These are phyloP conservation scores for Phalacrocorax brasilianus DNA, from an alignment of 2,113 vertebrate species.

Conservation along the genomic window DNA sequence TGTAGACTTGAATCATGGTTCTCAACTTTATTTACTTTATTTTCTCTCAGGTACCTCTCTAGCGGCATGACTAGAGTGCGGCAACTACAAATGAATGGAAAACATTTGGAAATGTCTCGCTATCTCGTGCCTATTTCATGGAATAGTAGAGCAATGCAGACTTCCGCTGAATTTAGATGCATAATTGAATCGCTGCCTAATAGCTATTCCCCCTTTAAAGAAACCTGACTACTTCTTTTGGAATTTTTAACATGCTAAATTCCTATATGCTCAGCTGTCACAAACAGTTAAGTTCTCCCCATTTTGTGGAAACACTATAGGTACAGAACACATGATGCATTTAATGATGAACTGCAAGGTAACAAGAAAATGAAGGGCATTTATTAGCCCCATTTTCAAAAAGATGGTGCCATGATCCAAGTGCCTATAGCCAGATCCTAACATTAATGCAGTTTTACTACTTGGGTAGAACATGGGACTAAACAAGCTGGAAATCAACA, in stretches of 20 bases:
- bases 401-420: background rate
- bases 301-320: background rate
- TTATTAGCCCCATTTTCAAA: background rate
- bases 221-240: background rate
- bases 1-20: background rate
- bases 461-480: background rate
- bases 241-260: background rate
- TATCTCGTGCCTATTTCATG: background rate
- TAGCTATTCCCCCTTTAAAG: background rate
- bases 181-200: background rate
- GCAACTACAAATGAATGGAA: background rate
- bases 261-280: background rate
- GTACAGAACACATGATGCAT: background rate
- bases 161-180: background rate
- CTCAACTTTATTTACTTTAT: background rate
- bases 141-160: background rate
- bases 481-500: background rate
- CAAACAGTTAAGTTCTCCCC: background rate
- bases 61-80: background rate
- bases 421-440: background rate
- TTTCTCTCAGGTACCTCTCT: background rate
- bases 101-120: background rate
- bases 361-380: background rate
- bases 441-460: background rate
- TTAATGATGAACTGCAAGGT: background rate